Evolutionary conservation across 1,140 invertebrate genomes (phyloP).

Genomic region (Aethina tumida): DNA sequence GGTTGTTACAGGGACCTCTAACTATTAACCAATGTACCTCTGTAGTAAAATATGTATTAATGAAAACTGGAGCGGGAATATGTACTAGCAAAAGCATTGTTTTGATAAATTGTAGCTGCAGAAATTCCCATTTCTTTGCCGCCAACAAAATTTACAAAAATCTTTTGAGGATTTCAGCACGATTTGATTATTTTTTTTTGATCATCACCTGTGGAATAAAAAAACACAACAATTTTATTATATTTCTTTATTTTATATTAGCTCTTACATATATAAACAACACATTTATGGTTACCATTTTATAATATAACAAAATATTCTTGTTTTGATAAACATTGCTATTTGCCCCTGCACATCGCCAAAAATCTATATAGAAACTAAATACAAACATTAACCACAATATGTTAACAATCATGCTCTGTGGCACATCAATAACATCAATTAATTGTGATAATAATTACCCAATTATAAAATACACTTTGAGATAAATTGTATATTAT

Average conservation of each 20-base stretch:
- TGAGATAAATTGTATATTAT: too few species aligned
- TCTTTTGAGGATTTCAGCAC: too few species aligned
- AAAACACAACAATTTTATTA: constrained; percentile 13
- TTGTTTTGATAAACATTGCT: constrained; percentile 14
- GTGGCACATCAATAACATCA: constrained; percentile 18
- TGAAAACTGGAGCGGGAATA: too few species aligned
- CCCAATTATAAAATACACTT: constrained; percentile 5
- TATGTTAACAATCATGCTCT: constrained; percentile 17
- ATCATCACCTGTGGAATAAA: background rate
- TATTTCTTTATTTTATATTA: constrained; percentile 23
- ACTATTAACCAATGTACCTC: too few species aligned
- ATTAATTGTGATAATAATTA: constrained; percentile 9
- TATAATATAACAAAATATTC: constrained; percentile 29
- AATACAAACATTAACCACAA: constrained; percentile 10
- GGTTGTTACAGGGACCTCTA: too few species aligned
- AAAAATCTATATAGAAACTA: constrained; percentile 10
- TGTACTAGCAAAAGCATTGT: too few species aligned
- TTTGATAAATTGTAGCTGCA: too few species aligned
- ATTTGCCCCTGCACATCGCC: constrained; percentile 15
- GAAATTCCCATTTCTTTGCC: too few species aligned
- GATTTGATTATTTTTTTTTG: too few species aligned
- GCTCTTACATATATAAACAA: constrained; percentile 21
- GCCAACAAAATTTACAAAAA: too few species aligned
- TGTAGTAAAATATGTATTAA: too few species aligned
- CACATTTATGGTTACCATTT: constrained; percentile 26